Conservation (phyloP, 2,113 vertebrate species). For the Aspidoscelis tigris region DNA sequence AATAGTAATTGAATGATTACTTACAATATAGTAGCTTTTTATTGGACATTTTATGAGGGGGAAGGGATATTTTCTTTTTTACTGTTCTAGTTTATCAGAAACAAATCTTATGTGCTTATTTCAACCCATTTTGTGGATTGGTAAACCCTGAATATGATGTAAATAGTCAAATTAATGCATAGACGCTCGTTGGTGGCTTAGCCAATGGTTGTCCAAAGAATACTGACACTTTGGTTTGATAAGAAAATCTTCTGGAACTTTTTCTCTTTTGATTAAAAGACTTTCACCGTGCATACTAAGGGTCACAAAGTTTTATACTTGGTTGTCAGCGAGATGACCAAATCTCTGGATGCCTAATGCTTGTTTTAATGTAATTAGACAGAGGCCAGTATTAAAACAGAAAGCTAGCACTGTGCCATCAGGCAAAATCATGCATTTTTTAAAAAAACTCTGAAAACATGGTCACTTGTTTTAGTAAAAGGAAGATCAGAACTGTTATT, state of each 20-base stretch:
- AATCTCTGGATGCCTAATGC: constrained; percentile 11
- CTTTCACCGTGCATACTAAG: neutral
- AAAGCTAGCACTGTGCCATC: constrained; percentile 9
- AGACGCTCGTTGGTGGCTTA: neutral
- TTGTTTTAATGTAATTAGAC: constrained; percentile 28
- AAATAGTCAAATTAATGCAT: neutral
- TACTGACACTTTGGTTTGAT: neutral
- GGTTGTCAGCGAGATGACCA: constrained; percentile 18
- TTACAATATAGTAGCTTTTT: too few relatives aligned
- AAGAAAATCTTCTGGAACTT: neutral
- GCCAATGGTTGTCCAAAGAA: constrained; percentile 3
- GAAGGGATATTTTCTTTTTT: too few relatives aligned
- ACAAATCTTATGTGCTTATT: constrained; percentile 2
- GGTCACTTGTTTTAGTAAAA: neutral
- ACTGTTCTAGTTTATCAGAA: neutral
- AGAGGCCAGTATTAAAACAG: constrained; percentile 27
- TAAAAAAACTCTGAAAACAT: neutral
- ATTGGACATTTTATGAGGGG: too few relatives aligned
- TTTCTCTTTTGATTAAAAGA: constrained; percentile 11
- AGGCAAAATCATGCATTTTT: constrained; percentile 13
- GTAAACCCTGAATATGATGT: neutral
- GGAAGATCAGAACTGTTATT: constrained; percentile 15
- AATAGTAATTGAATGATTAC: too few relatives aligned
- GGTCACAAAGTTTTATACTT: neutral
- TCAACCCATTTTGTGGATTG: neutral